Base-by-base conservation (phyloP, 2,797 vertebrate species). In the Heteromormyrus szaboi region DNA sequence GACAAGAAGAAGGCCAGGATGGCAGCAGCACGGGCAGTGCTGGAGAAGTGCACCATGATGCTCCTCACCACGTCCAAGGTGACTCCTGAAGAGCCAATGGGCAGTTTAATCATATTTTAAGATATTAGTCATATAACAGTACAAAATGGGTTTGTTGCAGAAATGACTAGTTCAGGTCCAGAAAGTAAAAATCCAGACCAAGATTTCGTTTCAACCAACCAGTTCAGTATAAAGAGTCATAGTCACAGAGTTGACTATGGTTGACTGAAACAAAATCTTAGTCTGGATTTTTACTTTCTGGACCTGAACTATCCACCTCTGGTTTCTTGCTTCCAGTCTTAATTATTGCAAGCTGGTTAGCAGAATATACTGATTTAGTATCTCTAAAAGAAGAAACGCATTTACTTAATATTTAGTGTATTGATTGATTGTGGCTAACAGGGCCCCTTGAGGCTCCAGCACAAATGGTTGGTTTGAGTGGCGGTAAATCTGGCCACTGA, bases 11-110 rank as follows among this genome's bases (percentile, higher is more conserved):
- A 99, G 92, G 98, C 98, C 5, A 96, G 96, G 91, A 99, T 99
- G 98, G 98, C 98, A 85, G 98, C 98, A 37, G 97, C 98, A 68
- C 95, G 99, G 90, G 97, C 98, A 0, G 97, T 99, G 90, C 96
- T 99, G 91, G 99, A 99, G 94, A 99, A 99, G 92, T 99, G 99
- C 91, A 99, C 99, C 50, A 99, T 99, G 99, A 99, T 99, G 98
- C 98, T 99, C 65, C 96, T 99, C 89, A 99, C 99, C 76, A 97
- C 99, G 90, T 99, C 99, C 76, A 99, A 99, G 97, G 99, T 99
- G 94, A 88, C 12, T 17, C 2, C 59, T 29, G 22, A 65, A 29
- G 62, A 29, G 22, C 62, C 25, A 12, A 29, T 12, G 62, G 12
- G 25, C 62, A 65, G 59, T 29, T 25, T 11, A 22, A 3, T 65